Percentiles rank a stretch among this genome's conserved stretches.
Conservation (phyloP, 1,140 invertebrate genomes). For the Neocloeon triangulifer region DNA sequence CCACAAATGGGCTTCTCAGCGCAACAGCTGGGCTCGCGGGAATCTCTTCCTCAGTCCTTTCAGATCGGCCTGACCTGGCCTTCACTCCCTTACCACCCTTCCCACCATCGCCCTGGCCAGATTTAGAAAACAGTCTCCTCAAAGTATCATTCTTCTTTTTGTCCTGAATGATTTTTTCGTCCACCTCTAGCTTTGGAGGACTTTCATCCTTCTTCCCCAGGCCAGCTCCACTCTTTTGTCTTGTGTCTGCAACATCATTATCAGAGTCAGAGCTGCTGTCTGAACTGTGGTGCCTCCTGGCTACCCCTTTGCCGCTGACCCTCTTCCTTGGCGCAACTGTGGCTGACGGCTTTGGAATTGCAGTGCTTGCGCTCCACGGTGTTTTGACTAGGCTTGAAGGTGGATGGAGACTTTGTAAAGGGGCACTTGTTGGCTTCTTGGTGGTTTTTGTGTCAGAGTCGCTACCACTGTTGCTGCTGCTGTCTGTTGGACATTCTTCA, state of each 20-base stretch:
- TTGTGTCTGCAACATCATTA: background rate
- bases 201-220: conserved; percentile 15
- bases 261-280: conserved; percentile 15
- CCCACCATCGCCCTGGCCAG: conserved; percentile 9
- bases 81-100: conserved; percentile 3
- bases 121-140: conserved; percentile 35
- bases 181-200: conserved; percentile 27
- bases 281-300: conserved; percentile 1
- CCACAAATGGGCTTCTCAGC: too few relatives aligned
- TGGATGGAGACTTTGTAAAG: too few relatives aligned
- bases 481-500: background rate
- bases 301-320: background rate
- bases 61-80: background rate
- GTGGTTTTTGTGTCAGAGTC: conserved; percentile 6
- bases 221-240: conserved; percentile 4
- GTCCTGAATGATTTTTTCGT: conserved; percentile 30
- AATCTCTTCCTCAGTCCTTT: too few relatives aligned
- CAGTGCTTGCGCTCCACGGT: conserved; percentile 1
- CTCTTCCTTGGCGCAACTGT: conserved; percentile 1
- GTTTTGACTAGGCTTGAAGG: too few relatives aligned
- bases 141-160: conserved; percentile 48
- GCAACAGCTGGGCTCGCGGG: too few relatives aligned
- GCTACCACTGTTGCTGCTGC: background rate
- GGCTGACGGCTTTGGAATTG: background rate
- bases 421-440: too few relatives aligned